phyloP scores from a whole-genome alignment of 2,888 invertebrate species.

The Myopa testacea region DNA sequence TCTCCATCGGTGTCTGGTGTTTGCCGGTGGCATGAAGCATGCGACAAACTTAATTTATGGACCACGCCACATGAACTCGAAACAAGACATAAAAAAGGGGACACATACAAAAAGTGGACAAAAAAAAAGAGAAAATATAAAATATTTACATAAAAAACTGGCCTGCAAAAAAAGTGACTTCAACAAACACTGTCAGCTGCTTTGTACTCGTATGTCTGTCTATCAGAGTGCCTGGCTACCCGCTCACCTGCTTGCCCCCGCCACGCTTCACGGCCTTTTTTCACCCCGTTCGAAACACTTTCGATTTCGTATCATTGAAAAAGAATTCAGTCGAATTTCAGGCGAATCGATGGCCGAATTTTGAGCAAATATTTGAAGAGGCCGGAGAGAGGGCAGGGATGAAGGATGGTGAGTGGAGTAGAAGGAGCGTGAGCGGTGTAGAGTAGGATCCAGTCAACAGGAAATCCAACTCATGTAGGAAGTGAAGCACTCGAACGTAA shows the following conservation, averaged over 20 bases:
- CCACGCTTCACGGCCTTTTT: no score
- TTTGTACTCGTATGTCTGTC: no score
- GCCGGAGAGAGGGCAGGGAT: no score
- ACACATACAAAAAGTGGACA: not conserved
- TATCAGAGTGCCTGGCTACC: no score
- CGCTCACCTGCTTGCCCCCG: no score
- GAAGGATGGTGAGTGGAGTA: no score
- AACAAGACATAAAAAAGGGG: constrained; percentile 10
- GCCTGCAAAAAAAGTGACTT: not conserved
- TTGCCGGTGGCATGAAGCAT: constrained; percentile 10
- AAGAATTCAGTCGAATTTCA: not conserved
- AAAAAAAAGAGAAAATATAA: not conserved
- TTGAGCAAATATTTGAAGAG: not conserved
- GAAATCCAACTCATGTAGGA: no score
- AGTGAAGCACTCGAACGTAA: no score
- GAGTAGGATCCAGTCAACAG: no score
- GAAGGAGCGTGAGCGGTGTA: no score
- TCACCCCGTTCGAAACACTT: no score
- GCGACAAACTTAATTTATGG: constrained; percentile 22
- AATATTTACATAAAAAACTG: not conserved
- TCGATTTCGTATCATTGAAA: not conserved
- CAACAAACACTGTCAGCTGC: no score
- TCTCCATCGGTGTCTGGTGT: not conserved
- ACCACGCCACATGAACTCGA: constrained; percentile 14
- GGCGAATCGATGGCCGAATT: not conserved